Evolutionary conservation across 1,140 invertebrate genomes (phyloP), one percentile per base, ranked within the genome.

Genomic region (Ptiloglossa arizonensis): DNA sequence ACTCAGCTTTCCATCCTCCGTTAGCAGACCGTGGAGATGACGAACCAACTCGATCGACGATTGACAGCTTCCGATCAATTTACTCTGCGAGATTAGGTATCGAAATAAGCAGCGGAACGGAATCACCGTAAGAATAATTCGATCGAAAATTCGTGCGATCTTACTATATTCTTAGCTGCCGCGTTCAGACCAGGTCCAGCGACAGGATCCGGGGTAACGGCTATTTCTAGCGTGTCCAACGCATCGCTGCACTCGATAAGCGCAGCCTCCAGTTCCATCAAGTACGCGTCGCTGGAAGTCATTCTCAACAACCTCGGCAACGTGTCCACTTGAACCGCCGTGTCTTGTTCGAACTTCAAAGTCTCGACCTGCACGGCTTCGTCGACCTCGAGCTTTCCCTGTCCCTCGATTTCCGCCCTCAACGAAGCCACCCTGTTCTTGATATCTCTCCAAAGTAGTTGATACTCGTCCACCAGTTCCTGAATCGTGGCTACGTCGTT

Each of bases 321-420:
- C 1, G 96, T 97, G 80, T 97, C 95, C 0, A 97, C 96, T 93
- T 97, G 96, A 11, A 96, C 94, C 1, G 95, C 94, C 4, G 94
- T 94, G 79, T 97, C 96, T 8, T 94, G 94, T 86, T 96, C 96
- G 87, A 96, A 96, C 85, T 93, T 95, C 0, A 96, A 89, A 0
- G 96, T 96, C 64, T 96, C 95, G 0, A 96, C 96, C 90, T 96
- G 94, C 5, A 95, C 93, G 29, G 94, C 93, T 75, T 95, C 94
- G 70, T 95, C 94, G 3, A 94, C 90, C 71, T 94, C 93, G 17
- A 78, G 81, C 24, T 85, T 88, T 17, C 92, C 87, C 44, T 90
- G 85, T 5, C 85, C 80, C 6, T 93, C 81, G 22, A 95, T 89
- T 56, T 93, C 92, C 4, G 88, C 87, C 76, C 93, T 94, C 0